Percentiles rank a stretch among this genome's conserved stretches.
Evolutionary conservation across 1,140 invertebrate species (phyloP).

Genomic region (Mycetomoellerius zeteki): DNA sequence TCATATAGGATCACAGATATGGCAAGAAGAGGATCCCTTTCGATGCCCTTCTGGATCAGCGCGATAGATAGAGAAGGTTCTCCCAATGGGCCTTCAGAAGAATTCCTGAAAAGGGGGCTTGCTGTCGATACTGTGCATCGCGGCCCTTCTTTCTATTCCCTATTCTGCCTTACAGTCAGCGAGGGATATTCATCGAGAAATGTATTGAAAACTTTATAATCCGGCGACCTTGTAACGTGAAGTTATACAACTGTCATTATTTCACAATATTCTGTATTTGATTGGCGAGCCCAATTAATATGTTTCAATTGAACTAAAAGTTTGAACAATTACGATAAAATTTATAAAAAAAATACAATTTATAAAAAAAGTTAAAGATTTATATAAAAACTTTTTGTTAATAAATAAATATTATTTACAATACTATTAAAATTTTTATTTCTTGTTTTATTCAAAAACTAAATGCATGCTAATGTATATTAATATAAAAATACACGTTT

Average conservation of each 20-base stretch:
- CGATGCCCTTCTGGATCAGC: constrained; percentile 59
- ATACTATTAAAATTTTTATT: not conserved
- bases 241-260: not conserved
- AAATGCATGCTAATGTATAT: not conserved
- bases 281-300: not conserved
- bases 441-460: not conserved
- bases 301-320: not conserved
- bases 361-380: not conserved
- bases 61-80: constrained; percentile 48
- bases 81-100: constrained; percentile 59
- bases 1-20: constrained; percentile 49
- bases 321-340: not conserved
- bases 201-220: constrained; percentile 76
- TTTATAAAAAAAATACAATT: not conserved
- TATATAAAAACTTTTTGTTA: constrained; percentile 2
- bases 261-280: constrained; percentile 16
- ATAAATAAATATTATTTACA: constrained; percentile 10
- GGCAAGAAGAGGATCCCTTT: constrained; percentile 34
- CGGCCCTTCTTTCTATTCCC: constrained; percentile 42
- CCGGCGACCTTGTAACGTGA: constrained; percentile 63
- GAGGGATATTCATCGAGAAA: constrained; percentile 65
- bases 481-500: not conserved
- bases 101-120: constrained; percentile 46
- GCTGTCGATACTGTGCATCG: constrained; percentile 22
- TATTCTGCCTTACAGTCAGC: constrained; percentile 22